Evolutionary conservation across 2,113 vertebrate species (phyloP).

Genomic region (Buteo buteo): DNA sequence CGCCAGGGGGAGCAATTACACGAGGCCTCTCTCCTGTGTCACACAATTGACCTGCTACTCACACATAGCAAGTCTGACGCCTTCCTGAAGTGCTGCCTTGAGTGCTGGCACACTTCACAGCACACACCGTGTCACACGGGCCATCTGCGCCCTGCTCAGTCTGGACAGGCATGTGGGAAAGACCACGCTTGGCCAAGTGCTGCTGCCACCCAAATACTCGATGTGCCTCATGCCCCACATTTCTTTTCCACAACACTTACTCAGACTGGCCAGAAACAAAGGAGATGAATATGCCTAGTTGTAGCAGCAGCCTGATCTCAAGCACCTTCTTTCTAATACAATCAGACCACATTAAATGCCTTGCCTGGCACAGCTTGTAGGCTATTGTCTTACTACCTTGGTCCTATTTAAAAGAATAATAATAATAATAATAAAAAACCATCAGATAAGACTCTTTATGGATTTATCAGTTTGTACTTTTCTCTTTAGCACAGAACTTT

Average conservation of each 20-base stretch:
- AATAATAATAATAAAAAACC: no score
- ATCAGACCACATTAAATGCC: neutral
- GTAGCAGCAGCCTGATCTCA: neutral
- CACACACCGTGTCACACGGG: fast-evolving
- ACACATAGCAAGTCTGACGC: neutral
- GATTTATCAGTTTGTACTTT: neutral
- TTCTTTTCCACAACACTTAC: neutral
- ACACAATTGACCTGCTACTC: neutral
- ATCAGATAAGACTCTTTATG: neutral
- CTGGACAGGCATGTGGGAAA: neutral
- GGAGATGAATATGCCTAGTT: neutral
- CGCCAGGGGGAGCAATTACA: neutral
- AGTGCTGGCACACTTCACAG: neutral
- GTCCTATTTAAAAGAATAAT: neutral
- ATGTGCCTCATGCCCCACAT: neutral
- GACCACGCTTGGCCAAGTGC: neutral
- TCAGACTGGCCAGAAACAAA: neutral
- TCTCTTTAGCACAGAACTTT: neutral
- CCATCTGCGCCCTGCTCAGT: neutral
- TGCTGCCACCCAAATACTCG: neutral
- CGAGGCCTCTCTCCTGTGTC: neutral
- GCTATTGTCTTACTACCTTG: neutral
- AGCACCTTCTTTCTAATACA: neutral
- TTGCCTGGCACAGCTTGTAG: neutral
- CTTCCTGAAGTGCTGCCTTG: neutral